phyloP scores from a whole-genome alignment of 2,797 vertebrate species.

The Mormyrus hasselquistii region DNA sequence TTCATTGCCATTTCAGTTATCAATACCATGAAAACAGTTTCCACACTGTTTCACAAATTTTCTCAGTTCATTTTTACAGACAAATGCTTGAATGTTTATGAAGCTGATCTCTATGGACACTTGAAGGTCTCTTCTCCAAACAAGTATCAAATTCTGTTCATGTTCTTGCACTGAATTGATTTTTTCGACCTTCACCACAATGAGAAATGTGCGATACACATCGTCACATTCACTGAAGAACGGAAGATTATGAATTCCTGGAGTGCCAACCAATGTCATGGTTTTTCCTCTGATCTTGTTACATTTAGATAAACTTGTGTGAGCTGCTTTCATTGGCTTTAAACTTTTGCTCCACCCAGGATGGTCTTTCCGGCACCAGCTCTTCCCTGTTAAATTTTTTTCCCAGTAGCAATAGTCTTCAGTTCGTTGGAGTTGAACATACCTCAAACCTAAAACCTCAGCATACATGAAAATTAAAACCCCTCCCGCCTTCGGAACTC shows the following conservation, averaged over 20 bases:
- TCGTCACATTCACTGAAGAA: not conserved
- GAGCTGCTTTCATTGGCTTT: not conserved
- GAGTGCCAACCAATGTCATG: slow-evolving; percentile 20
- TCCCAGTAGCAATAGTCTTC: not conserved
- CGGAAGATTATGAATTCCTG: slow-evolving; percentile 14
- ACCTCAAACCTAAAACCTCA: not conserved
- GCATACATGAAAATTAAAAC: not conserved
- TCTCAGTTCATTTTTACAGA: not conserved
- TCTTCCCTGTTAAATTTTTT: slow-evolving; percentile 9
- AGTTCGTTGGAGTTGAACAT: not conserved
- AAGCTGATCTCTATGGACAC: not conserved
- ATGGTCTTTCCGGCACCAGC: no score
- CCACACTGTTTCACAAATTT: slow-evolving; percentile 13
- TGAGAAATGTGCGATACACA: slow-evolving; percentile 33
- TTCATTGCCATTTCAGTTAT: slow-evolving; percentile 13
- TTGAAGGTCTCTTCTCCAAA: not conserved
- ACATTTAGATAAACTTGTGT: not conserved
- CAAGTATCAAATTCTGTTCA: slow-evolving; percentile 6
- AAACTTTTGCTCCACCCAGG: not conserved
- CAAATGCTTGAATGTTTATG: not conserved
- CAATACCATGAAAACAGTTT: slow-evolving; percentile 15
- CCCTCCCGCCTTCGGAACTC: not conserved
- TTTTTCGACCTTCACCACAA: slow-evolving; percentile 36
- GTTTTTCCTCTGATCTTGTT: not conserved
- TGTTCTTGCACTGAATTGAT: slow-evolving; percentile 22